Base-by-base conservation (phyloP, 2,888 invertebrate species). In the Aporophyla nigra region DNA sequence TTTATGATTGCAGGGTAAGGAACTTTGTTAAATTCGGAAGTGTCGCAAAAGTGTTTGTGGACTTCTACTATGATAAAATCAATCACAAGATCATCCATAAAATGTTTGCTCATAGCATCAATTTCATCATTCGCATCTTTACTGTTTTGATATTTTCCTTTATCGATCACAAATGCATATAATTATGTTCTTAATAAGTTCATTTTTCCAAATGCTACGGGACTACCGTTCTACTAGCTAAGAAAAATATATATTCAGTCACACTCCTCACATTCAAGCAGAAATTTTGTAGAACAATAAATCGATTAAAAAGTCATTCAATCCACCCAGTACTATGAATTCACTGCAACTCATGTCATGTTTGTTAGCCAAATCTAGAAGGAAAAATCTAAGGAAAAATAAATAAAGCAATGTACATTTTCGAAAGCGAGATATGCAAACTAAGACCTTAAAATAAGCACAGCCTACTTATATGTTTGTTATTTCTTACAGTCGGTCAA, bases 351-450 rank as follows among this genome's bases (percentile, higher is more conserved):
- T 43, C 49, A 76, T 53, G 53, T 65, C 63, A 79, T 49, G 58
- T 65, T 73, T 65, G 63, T 65, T 77, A 78, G 51, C 72, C 21
- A 71, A 43, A 72, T 78, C 69, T 71, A 71, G 63, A 51, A 77
- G 21, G 54, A 78, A 69, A 76, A 76, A 61, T 53, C 53, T 61
- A 59, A 76, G 40, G 53, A 62, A 63, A 71, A 58, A 72, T 21
- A 72, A 46, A 72, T 51, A 51, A 77, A 79, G 79, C 79, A 65
- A 19, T 58, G 46, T 54, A 61, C 46, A 27, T 46, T 72, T 53
- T 72, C 16, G 16, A 54, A 74, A 63, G 24, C 46, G 6, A 53
- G 43, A 33, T 61, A 27, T n/a, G 14, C 43, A 53, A 51, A 71
- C 9, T 40, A 63, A 70, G 12, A 5, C 1, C 16, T 70, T n/a